phyloP scores from a whole-genome alignment of 1,140 invertebrate species.

The Zeugodacus cucurbitae region DNA sequence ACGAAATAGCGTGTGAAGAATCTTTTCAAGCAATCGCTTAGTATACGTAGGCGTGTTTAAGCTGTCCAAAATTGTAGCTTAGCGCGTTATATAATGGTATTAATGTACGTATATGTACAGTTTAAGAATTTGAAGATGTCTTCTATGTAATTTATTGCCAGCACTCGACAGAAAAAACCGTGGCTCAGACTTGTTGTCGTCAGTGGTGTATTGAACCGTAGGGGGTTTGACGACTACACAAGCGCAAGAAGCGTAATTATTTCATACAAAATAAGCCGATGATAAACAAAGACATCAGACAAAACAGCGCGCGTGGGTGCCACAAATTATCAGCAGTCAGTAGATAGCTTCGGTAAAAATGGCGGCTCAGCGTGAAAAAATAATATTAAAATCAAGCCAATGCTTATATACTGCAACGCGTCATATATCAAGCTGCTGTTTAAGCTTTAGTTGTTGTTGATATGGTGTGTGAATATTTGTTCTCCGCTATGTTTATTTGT shows the following conservation, averaged over 20 bases:
- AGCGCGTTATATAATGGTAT: background rate
- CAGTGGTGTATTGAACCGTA: background rate
- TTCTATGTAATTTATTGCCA: background rate
- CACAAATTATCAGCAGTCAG: background rate
- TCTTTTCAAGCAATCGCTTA: background rate
- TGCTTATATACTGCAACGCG: background rate
- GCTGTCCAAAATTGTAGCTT: background rate
- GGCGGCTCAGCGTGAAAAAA: background rate
- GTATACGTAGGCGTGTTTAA: background rate
- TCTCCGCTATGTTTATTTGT: background rate
- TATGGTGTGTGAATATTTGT: background rate
- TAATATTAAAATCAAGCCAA: background rate
- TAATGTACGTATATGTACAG: background rate
- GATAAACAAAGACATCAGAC: background rate
- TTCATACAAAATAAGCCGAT: background rate
- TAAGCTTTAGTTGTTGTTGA: background rate
- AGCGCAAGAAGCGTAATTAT: background rate
- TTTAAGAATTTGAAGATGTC: background rate
- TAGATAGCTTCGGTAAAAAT: background rate
- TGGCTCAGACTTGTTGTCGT: slow-evolving; percentile 12
- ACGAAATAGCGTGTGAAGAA: background rate
- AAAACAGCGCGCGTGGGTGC: background rate
- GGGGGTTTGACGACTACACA: background rate
- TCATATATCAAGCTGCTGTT: background rate
- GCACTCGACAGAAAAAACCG: background rate